These are phyloP conservation scores for Steromphala cineraria DNA, from an alignment of 2,888 invertebrate genomes.

Conservation along the genomic window DNA sequence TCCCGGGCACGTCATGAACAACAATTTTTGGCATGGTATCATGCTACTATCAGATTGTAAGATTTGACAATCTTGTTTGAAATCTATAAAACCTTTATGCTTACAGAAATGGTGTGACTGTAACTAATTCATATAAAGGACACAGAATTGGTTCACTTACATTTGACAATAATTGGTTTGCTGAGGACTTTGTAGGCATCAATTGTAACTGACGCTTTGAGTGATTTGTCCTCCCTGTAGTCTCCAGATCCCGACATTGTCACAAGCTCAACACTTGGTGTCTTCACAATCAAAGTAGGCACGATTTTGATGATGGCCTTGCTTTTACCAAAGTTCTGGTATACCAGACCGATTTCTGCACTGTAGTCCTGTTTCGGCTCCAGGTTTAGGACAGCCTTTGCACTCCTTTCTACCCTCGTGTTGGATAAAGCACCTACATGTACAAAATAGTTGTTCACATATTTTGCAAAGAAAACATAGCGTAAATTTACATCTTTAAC, in stretches of 20 bases:
- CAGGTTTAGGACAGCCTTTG: conserved; percentile 37
- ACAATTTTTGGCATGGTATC: too few species aligned
- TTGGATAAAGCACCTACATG: conserved; percentile 49
- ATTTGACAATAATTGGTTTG: conserved; percentile 30
- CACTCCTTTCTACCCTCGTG: conserved; percentile 44
- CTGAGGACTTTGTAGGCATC: conserved; percentile 33
- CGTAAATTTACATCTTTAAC: too few species aligned
- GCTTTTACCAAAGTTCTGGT: conserved; percentile 23
- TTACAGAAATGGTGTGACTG: not conserved
- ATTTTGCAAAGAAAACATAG: too few species aligned
- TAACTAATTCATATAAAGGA: not conserved
- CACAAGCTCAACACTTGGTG: conserved; percentile 46
- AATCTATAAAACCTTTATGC: too few species aligned
- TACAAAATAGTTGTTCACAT: not conserved
- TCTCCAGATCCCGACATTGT: conserved; percentile 42
- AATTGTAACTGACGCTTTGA: conserved; percentile 25
- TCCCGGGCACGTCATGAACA: too few species aligned
- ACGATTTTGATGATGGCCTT: conserved; percentile 23
- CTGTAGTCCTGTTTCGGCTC: conserved; percentile 45
- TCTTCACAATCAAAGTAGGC: conserved; percentile 46
- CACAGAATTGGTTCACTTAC: conserved; percentile 18
- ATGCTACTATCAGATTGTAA: too few species aligned
- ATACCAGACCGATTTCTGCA: conserved; percentile 38
- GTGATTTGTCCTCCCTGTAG: conserved; percentile 39
- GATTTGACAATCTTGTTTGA: too few species aligned